Evolutionary conservation across 2,113 vertebrate species (phyloP), one percentile per base, ranked within the genome.

Genomic region (Trachemys scripta): DNA sequence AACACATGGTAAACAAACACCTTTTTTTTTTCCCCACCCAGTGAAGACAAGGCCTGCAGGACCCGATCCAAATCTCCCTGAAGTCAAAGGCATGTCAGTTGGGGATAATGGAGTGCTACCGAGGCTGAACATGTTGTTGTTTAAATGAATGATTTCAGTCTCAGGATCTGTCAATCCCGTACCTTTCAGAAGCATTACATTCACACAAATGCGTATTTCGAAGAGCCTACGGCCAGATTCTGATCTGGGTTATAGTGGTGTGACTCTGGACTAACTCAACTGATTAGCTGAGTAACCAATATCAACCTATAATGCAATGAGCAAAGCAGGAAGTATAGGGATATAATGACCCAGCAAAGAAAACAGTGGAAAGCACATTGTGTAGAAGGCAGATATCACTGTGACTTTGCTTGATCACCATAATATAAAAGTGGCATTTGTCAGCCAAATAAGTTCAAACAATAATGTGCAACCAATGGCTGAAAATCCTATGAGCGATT

Each of bases 351-450:
- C 35, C 51, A 16, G 11, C 25, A 11, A 31, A 20, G 82, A 45
- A 79, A 96, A 35, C 53, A 95, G 80, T 53, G 72, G 31, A 29
- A 27, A 95, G 86, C 42, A 4, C 49, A 79, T 38, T 8, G 50
- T 19, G 42, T 45, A 82, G 87, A 90, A 86, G 76, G 65, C 47
- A 42, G 62, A 91, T 93, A 95, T 97, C 90, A 72, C 2, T 83
- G 85, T 95, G 95, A 95, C 95, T 94, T 95, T 93, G 78, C 82
- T 90, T n/a, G 42, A 90, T 93, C 42, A 3, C 86, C 82, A 3
- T 65, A 92, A 78, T 88, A 53, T 91, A 2, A 24, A 90, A 95
- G 90, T 87, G 76, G 49, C 80, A 92, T 96, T 96, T 83, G 87
- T 92, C 86, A 92, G 47, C 54, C 69, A 90, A 75, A 57, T 91